Conservation (phyloP, 1,140 invertebrate species). For the Ganaspis sp. region DNA sequence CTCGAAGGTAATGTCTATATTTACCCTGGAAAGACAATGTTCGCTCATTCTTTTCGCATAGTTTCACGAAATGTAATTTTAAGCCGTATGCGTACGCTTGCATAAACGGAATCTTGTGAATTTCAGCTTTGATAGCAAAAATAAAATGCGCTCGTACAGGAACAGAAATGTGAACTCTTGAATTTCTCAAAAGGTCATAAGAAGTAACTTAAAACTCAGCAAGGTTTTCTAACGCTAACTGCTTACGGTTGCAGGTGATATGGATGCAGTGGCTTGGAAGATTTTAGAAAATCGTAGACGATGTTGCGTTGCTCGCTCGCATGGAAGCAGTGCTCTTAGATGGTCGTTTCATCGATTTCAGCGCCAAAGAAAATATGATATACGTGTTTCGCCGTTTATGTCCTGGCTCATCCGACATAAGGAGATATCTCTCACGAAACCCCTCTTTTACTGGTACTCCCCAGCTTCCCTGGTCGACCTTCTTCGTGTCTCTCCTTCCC, state of each 20-base stretch:
- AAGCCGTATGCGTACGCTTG: background rate
- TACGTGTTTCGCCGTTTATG: constrained; percentile 38
- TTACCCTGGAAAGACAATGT: background rate
- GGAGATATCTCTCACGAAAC: constrained; percentile 36
- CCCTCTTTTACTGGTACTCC: constrained; percentile 10
- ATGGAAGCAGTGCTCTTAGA: background rate
- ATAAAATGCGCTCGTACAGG: background rate
- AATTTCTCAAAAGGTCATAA: background rate
- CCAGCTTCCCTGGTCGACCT: constrained; percentile 31
- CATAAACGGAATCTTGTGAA: background rate
- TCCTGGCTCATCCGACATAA: constrained; percentile 37
- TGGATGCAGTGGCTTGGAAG: constrained; percentile 10
- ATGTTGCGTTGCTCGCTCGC: background rate
- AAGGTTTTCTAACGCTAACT: constrained; percentile 5
- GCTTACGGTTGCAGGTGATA: constrained; percentile 23
- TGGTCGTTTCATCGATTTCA: constrained; percentile 18
- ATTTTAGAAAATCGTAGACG: constrained; percentile 4
- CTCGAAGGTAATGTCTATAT: background rate
- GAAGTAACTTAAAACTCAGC: background rate
- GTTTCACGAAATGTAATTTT: background rate
- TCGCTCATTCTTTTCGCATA: background rate
- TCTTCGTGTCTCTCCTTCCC: background rate
- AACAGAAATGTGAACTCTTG: background rate
- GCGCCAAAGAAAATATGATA: constrained; percentile 40
- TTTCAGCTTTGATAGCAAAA: constrained; percentile 2